Conservation (phyloP, 2,113 vertebrate genomes). For the Lycaon pictus region DNA sequence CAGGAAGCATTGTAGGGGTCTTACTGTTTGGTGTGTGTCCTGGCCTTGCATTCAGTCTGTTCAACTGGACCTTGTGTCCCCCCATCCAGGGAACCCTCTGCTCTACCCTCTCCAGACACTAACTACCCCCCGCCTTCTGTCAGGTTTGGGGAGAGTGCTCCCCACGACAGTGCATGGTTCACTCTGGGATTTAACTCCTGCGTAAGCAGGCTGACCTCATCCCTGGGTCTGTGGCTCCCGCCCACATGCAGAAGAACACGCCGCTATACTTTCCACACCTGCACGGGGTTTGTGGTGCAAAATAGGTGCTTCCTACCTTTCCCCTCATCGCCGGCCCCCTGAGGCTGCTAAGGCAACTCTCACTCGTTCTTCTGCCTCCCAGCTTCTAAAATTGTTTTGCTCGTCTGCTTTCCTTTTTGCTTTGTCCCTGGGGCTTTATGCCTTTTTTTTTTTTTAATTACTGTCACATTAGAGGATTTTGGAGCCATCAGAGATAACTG, state of each 20-base stretch:
- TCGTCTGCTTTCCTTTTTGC: neutral
- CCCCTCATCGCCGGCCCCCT: neutral
- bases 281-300: neutral
- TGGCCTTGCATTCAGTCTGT: neutral
- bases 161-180: neutral
- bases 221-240: neutral
- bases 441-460: neutral
- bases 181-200: neutral
- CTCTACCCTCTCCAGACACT: neutral
- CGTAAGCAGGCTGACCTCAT: neutral
- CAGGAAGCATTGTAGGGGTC: neutral
- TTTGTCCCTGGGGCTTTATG: slow-evolving; percentile 49
- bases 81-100: neutral
- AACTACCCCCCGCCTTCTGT: neutral
- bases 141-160: neutral
- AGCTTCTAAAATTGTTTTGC: neutral
- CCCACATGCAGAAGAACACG: neutral
- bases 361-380: neutral
- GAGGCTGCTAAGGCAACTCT: neutral
- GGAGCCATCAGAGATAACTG: neutral
- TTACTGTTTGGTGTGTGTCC: neutral
- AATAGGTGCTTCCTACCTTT: neutral
- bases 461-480: neutral
- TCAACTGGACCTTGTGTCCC: neutral
- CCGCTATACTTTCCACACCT: neutral